Evolutionary conservation across 2,113 vertebrate species (phyloP).

Genomic region (Recurvirostra avosetta): DNA sequence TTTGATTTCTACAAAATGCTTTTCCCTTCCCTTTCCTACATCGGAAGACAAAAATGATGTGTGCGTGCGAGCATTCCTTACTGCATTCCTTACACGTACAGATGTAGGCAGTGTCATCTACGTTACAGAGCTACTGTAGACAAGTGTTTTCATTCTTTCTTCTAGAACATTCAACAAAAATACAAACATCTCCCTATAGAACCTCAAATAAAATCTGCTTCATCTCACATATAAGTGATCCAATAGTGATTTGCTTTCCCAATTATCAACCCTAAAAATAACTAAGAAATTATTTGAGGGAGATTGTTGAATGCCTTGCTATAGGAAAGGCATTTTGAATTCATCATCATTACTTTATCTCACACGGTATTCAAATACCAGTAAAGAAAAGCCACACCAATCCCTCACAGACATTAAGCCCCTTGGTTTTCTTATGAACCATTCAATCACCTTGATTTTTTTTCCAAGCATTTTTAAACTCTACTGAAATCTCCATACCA

Average conservation of each 20-base stretch:
- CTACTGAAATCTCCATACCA: neutral
- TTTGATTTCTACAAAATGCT: neutral
- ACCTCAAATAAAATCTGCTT: neutral
- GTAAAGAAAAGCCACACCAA: neutral
- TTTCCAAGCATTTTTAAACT: neutral
- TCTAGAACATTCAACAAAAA: neutral
- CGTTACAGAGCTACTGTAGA: neutral
- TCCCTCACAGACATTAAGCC: neutral
- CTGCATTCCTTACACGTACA: neutral
- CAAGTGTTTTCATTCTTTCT: neutral
- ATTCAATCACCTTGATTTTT: neutral
- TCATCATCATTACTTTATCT: neutral
- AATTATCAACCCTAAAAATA: neutral
- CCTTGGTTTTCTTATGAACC: neutral
- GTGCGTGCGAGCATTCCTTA: fast-evolving
- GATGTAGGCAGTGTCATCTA: neutral
- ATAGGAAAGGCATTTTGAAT: neutral
- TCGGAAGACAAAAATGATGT: neutral
- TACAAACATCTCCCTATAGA: neutral
- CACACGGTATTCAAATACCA: neutral
- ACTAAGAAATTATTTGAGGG: neutral
- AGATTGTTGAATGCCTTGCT: neutral
- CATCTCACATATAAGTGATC: neutral
- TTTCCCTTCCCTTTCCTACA: neutral
- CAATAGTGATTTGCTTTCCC: neutral